Conservation (phyloP, 2,888 invertebrate genomes). For the Colostygia pectinataria region DNA sequence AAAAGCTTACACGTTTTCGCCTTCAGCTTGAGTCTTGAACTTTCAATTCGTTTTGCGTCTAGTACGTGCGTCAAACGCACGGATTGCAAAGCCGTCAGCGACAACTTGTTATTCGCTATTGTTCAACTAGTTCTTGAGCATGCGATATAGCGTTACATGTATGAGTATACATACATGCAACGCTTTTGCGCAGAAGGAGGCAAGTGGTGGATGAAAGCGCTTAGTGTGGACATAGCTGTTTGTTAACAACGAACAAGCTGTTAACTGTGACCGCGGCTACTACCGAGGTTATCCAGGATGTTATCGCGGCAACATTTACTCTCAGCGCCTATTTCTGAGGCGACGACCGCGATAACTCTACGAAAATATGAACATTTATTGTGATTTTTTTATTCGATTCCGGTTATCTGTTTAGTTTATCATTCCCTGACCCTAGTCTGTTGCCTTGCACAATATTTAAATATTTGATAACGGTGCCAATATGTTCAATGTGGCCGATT, state of each 20-base stretch:
- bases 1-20: too few relatives aligned
- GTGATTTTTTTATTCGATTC: conserved; percentile 54
- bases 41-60: too few relatives aligned
- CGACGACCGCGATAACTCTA: conserved; percentile 51
- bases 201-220: too few relatives aligned
- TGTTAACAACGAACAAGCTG: neutral
- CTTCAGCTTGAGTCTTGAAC: too few relatives aligned
- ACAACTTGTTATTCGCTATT: too few relatives aligned
- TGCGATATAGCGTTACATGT: too few relatives aligned
- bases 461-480: conserved; percentile 56
- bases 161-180: too few relatives aligned
- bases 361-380: conserved; percentile 51
- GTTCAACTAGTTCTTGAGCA: too few relatives aligned
- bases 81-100: too few relatives aligned
- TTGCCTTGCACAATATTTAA: conserved; percentile 67
- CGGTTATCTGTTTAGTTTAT: conserved; percentile 67
- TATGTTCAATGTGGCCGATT: conserved; percentile 48
- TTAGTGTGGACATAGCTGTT: too few relatives aligned
- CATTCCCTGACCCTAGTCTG: conserved; percentile 59
- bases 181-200: too few relatives aligned
- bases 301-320: conserved; percentile 39
- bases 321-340: conserved; percentile 32
- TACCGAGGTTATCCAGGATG: conserved; percentile 46
- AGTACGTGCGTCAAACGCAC: too few relatives aligned
- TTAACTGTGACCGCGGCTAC: conserved; percentile 9